phyloP scores from a whole-genome alignment of 2,888 invertebrate species.

The Drosophila differens region DNA sequence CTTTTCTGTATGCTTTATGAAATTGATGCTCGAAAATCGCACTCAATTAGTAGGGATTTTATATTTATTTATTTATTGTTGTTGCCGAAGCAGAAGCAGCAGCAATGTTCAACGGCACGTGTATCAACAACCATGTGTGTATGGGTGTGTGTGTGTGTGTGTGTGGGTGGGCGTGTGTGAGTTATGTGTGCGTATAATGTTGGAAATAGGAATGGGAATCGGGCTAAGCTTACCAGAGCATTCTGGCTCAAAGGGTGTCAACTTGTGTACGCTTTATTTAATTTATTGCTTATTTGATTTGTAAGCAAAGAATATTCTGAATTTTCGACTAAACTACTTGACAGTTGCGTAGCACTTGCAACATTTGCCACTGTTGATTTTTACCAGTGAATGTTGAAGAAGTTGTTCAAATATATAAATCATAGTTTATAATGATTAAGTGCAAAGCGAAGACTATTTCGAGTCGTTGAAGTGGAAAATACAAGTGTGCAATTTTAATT shows the following conservation, averaged over 20 bases:
- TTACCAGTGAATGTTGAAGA: conserved; percentile 14
- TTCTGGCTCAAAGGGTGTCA: conserved; percentile 69
- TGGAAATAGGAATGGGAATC: conserved; percentile 3
- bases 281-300: conserved; percentile 69
- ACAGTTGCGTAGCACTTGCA: conserved; percentile 21
- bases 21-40: conserved; percentile 82
- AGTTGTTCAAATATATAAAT: conserved; percentile 5
- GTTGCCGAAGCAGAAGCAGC: conserved; percentile 43
- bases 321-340: conserved; percentile 32
- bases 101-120: conserved; percentile 47
- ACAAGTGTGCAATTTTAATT: background rate
- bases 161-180: conserved; percentile 6
- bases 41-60: conserved; percentile 80
- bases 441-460: background rate
- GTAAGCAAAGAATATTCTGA: conserved; percentile 47
- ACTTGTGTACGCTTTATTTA: conserved; percentile 70
- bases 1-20: conserved; percentile 71
- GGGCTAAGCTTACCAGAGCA: conserved; percentile 43
- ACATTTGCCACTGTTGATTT: conserved; percentile 9
- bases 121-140: conserved; percentile 44
- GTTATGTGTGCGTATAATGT: conserved; percentile 6
- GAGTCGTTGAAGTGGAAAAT: conserved; percentile 1
- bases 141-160: conserved; percentile 6
- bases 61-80: conserved; percentile 80
- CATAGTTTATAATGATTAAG: conserved; percentile 9